A percentile compares a stretch with the other conserved stretches of the same genome.
Evolutionary conservation across 2,888 invertebrate species (phyloP).

Genomic region (Brachypalpus laphriformis): DNA sequence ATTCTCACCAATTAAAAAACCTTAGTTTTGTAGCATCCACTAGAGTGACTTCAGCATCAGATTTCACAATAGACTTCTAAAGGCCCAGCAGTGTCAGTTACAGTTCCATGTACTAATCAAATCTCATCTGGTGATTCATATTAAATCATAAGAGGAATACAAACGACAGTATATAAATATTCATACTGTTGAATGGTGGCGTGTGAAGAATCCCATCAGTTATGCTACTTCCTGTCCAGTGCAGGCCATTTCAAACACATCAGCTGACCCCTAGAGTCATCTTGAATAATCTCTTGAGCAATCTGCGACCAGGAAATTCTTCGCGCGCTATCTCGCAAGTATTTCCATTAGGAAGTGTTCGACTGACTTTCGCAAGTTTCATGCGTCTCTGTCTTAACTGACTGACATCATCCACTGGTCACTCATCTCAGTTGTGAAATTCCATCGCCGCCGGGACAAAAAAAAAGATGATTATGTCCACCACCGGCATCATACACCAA

Average conservation of each 20-base stretch:
- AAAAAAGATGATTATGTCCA: conserved; percentile 44
- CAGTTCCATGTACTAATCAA: no score
- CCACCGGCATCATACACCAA: conserved; percentile 45
- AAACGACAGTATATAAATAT: no score
- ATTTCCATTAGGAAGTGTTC: conserved; percentile 50
- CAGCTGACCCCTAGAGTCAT: conserved; percentile 36
- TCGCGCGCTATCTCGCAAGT: conserved; percentile 16
- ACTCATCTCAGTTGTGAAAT: conserved; percentile 34
- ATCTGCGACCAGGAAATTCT: conserved; percentile 63
- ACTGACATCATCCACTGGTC: conserved; percentile 58
- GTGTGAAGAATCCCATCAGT: neutral
- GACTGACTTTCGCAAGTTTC: conserved; percentile 51
- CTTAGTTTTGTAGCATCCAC: no score
- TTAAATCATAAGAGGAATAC: no score
- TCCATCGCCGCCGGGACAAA: neutral
- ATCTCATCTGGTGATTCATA: no score
- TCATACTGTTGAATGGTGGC: no score
- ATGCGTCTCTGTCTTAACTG: conserved; percentile 37
- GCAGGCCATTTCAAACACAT: conserved; percentile 8
- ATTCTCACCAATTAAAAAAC: no score
- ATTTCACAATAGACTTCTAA: no score
- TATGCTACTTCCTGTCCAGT: neutral
- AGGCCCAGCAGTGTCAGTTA: no score
- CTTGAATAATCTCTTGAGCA: conserved; percentile 30
- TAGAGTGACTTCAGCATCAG: no score